Conservation (phyloP, 2,888 invertebrate species). For the Apotomis capreana region DNA sequence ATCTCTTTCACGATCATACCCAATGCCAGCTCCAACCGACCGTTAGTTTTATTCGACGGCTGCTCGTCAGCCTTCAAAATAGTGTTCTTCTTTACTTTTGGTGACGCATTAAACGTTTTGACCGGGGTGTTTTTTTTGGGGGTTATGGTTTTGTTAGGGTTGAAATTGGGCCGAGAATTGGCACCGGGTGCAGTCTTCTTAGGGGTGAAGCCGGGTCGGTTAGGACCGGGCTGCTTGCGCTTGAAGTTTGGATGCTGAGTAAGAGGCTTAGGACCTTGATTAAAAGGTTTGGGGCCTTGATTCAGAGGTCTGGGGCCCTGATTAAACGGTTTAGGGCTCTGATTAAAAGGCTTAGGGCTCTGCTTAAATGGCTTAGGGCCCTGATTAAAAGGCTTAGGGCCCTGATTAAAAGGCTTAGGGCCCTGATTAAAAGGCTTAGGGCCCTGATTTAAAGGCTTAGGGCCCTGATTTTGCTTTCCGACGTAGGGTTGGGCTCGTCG, state of each 20-base stretch:
- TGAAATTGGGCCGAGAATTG: neutral
- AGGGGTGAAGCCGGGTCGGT: neutral
- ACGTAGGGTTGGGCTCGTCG: constrained; percentile 38
- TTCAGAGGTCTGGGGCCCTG: constrained; percentile 2
- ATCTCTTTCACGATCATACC: constrained; percentile 66
- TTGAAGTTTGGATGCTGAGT: constrained; percentile 48
- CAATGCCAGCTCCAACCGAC: constrained; percentile 70
- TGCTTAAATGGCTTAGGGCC: constrained; percentile 46
- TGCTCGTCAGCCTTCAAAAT: constrained; percentile 53
- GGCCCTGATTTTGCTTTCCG: constrained; percentile 42
- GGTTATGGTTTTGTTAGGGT: constrained; percentile 4
- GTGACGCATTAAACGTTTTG: neutral
- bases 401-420: constrained; percentile 1
- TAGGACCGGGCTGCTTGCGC: constrained; percentile 2
- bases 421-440: neutral
- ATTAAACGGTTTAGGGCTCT: neutral
- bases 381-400: neutral
- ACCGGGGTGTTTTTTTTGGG: constrained; percentile 10
- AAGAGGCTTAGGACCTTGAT: constrained; percentile 40
- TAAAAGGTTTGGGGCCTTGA: neutral
- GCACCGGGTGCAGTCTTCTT: constrained; percentile 1
- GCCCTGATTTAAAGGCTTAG: neutral
- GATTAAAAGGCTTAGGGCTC: constrained; percentile 18
- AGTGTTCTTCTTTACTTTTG: constrained; percentile 38
- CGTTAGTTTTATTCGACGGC: constrained; percentile 59